phyloP scores from a whole-genome alignment of 2,113 vertebrate species.

The Syrmaticus mikado region DNA sequence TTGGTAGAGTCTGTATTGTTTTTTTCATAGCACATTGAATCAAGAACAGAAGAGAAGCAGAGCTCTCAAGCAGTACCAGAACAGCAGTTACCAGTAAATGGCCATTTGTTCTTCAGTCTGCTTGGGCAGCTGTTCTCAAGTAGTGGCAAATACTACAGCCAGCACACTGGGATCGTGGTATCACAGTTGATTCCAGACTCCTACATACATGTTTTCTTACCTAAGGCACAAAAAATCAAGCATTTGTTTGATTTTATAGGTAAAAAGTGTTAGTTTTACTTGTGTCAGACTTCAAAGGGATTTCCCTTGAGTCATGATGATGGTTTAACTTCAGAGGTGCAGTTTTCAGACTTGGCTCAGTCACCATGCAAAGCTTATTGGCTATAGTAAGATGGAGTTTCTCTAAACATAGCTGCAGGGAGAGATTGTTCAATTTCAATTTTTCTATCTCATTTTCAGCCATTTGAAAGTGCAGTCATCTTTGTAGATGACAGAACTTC shows the following conservation, averaged over 20 bases:
- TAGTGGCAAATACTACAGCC: background rate
- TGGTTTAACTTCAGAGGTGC: background rate
- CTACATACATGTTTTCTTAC: fast-evolving
- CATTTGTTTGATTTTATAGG: fast-evolving
- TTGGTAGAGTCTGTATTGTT: background rate
- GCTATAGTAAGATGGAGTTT: background rate
- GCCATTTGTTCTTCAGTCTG: background rate
- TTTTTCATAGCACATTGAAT: background rate
- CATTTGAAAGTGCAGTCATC: background rate
- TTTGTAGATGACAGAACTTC: background rate
- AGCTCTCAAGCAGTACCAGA: background rate
- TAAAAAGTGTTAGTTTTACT: background rate
- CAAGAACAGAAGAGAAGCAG: background rate
- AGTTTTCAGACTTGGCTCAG: background rate
- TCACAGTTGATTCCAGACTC: background rate
- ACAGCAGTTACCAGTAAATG: background rate
- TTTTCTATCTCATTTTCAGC: background rate
- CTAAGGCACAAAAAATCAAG: background rate
- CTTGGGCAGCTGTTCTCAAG: background rate
- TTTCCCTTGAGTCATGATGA: background rate
- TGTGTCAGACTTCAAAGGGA: background rate
- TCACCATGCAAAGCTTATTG: background rate
- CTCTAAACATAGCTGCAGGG: background rate
- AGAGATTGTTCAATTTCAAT: background rate
- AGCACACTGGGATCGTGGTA: background rate